Percentiles rank a stretch among this genome's conserved stretches.
These are phyloP conservation scores for Vidua macroura DNA, from an alignment of 2,113 vertebrate genomes.

Conservation along the genomic window DNA sequence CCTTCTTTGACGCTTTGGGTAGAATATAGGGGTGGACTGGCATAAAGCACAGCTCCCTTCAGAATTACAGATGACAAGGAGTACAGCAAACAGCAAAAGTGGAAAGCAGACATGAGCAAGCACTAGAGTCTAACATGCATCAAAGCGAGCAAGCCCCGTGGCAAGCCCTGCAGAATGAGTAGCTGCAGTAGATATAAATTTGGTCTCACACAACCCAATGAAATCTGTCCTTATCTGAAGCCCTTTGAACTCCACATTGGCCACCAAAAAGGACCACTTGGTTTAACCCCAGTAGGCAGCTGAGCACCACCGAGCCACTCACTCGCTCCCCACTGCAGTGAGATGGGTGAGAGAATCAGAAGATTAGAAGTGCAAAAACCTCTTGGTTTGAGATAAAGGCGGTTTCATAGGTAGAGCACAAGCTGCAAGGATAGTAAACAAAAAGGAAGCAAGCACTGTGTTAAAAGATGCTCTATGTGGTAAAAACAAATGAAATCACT, in stretches of 20 bases:
- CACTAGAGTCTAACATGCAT: not conserved
- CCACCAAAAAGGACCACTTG: not conserved
- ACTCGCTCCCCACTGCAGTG: rapidly evolving
- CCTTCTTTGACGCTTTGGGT: not conserved
- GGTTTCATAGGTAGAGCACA: not conserved
- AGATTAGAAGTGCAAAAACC: not conserved
- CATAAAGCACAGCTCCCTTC: not conserved
- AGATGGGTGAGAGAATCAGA: not conserved
- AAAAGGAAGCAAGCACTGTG: not conserved
- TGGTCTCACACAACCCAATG: not conserved
- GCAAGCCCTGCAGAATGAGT: not conserved
- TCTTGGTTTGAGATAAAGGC: not conserved
- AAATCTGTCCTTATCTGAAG: not conserved
- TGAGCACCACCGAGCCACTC: rapidly evolving
- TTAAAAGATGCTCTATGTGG: not conserved
- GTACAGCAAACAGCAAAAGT: not conserved
- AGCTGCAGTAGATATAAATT: not conserved
- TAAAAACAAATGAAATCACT: not conserved
- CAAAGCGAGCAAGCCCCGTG: not conserved
- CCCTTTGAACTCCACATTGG: rapidly evolving
- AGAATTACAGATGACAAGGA: not conserved
- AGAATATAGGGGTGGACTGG: not conserved
- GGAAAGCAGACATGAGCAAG: not conserved
- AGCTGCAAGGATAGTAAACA: not conserved
- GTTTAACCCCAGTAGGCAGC: not conserved